Conservation (phyloP, 2,888 invertebrate genomes). For the Archips xylosteana region DNA sequence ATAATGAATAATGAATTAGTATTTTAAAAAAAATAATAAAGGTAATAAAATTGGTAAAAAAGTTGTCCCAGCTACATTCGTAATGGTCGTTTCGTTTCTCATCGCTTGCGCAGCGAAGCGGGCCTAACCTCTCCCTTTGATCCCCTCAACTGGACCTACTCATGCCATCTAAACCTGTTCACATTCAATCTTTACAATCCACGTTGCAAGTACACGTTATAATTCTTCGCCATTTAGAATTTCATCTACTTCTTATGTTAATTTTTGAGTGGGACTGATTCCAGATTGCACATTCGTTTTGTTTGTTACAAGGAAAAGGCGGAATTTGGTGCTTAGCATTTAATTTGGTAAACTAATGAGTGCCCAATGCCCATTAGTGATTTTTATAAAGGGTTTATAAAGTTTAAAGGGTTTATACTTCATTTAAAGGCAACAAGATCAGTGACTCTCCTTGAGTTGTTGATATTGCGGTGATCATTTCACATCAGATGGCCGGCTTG, state of each 20-base stretch:
- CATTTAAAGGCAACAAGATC: too few species aligned
- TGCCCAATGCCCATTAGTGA: not conserved
- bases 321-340: not conserved
- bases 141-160: constrained; percentile 12
- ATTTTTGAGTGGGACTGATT: not conserved
- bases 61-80: too few species aligned
- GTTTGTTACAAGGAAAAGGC: constrained; percentile 3
- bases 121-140: constrained; percentile 9
- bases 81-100: not conserved
- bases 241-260: constrained; percentile 9
- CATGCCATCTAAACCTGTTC: constrained; percentile 13
- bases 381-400: not conserved
- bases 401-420: too few species aligned
- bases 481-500: too few species aligned
- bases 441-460: too few species aligned
- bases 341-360: not conserved
- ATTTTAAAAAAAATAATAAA: too few species aligned
- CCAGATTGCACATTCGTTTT: not conserved
- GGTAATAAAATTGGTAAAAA: too few species aligned
- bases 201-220: constrained; percentile 2
- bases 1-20: too few species aligned
- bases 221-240: constrained; percentile 5
- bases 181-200: constrained; percentile 15
- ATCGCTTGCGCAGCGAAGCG: constrained; percentile 3
- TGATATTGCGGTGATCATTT: too few species aligned